Evolutionary conservation across 2,113 vertebrate genomes (phyloP).

Genomic region (Phodopus roborovskii): DNA sequence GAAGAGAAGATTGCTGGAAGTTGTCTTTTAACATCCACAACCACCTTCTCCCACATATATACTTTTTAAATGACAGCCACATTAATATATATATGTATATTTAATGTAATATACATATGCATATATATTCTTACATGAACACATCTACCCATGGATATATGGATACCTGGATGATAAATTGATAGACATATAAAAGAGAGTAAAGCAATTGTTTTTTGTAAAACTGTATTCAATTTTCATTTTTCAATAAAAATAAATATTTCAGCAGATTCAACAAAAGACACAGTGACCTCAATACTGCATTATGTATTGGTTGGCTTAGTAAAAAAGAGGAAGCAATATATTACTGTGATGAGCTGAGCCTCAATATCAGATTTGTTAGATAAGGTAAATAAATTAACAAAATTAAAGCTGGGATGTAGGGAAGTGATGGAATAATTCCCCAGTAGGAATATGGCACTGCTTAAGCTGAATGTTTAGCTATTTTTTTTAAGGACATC

Average conservation of each 20-base stretch:
- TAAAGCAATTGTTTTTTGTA: too few species aligned
- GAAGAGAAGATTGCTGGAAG: background rate
- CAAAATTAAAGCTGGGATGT: background rate
- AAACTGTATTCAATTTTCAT: background rate
- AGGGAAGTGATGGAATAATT: too few species aligned
- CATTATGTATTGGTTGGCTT: background rate
- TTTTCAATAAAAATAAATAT: background rate
- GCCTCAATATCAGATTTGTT: background rate
- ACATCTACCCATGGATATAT: too few species aligned
- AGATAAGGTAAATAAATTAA: background rate
- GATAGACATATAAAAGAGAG: background rate
- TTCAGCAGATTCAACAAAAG: background rate
- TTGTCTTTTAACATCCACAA: background rate
- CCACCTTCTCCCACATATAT: background rate
- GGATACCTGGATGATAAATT: background rate
- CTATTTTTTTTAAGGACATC: background rate
- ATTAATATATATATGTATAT: background rate
- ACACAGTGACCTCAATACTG: background rate
- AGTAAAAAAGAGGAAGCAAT: background rate
- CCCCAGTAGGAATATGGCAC: background rate
- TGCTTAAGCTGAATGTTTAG: background rate
- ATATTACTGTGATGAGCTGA: background rate
- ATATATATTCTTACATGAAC: background rate
- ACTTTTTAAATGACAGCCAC: background rate
- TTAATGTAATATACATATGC: too few species aligned